Conservation (phyloP, 2,113 vertebrate species). For the Helogale parvula region DNA sequence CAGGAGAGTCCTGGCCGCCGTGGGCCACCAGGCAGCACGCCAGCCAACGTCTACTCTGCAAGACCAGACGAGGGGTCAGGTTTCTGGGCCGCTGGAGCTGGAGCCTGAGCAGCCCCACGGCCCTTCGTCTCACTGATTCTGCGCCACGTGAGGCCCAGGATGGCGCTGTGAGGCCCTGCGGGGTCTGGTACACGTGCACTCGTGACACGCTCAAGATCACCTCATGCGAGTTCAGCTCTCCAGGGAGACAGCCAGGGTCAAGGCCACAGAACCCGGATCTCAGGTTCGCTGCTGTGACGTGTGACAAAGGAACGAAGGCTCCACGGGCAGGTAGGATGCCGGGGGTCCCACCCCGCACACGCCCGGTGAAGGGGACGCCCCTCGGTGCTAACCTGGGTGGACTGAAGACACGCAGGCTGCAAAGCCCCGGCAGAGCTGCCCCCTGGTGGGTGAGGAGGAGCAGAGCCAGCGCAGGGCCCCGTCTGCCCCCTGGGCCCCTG, state of each 20-base stretch:
- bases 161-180: background rate
- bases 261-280: rapidly evolving
- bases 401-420: background rate
- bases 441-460: background rate
- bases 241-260: rapidly evolving
- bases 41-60: rapidly evolving
- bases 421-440: background rate
- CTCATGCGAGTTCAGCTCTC: background rate
- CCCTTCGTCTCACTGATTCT: rapidly evolving
- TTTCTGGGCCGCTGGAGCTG: rapidly evolving
- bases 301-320: background rate
- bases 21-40: rapidly evolving
- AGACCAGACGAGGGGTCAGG: background rate
- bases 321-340: background rate
- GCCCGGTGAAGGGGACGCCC: rapidly evolving
- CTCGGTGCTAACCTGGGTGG: background rate
- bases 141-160: rapidly evolving
- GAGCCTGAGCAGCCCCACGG: rapidly evolving
- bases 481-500: background rate
- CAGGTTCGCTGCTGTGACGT: background rate
- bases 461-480: background rate
- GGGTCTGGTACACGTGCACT: background rate
- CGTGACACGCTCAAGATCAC: background rate
- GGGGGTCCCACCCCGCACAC: background rate
- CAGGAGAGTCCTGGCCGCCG: background rate